Base-by-base conservation (phyloP, 2,888 invertebrate genomes). In the Mactromeris polynyma region DNA sequence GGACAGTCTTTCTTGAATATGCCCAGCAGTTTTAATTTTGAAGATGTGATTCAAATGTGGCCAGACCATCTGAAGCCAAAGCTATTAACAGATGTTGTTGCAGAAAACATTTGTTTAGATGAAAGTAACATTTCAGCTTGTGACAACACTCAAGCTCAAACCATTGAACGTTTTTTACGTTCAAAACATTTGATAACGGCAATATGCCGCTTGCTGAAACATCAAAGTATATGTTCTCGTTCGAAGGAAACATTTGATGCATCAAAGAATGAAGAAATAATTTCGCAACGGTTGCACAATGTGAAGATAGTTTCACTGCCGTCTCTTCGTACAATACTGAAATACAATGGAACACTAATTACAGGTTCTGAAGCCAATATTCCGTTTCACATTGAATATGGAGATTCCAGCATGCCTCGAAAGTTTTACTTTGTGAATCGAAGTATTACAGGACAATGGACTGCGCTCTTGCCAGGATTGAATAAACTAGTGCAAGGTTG, bases 191-290 rank as follows among this genome's bases (percentile, higher is more conserved):
- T 80, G 14, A 2, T 38, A 14, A 40, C 42, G 7, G 85, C 79
- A 11, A 54, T 85, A 21, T 69, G 58, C n/a, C 58, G 85, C 7
- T 21, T 85, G 33, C n/a, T 85, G 17, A 85, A 85, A 33, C 40
- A 64, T 19, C 64, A 85, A 21, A 26, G 9, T 9, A 9, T 64
- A n/a, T 21, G 64, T 42, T 31, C 64, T n/a, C 26, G 7, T 38
- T 26, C 19, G 6, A 80, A 40, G 0, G 17, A n/a, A 19, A 19
- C 33, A 36, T 33, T 46, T 42, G 33, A 51, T 40, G 51, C 26
- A 17, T n/a, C 17, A 11, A 9, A 36, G 6, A 21, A 36, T 83
- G 77, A 73, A n/a, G 26, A 38, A 3, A 73, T 77, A 46, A 51
- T 83, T 19, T 40, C 58, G 6, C 33, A 17, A 36, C 42, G 80